Conservation (phyloP, 2,797 vertebrate species). For the Podargus strigoides region DNA sequence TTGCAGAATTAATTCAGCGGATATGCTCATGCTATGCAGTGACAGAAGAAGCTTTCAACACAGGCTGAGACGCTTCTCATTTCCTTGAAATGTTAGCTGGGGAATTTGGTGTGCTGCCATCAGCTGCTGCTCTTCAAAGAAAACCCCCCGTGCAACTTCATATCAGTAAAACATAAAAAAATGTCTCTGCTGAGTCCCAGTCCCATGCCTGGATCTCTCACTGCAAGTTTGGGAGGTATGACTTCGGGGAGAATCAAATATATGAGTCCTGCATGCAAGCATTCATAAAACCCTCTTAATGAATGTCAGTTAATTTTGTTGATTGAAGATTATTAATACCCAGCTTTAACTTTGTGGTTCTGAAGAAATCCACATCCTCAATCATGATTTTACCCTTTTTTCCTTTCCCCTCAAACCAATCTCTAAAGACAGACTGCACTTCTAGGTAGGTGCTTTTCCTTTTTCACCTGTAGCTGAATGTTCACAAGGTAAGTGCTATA, state of each 20-base stretch:
- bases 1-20: not conserved
- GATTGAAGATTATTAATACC: not conserved
- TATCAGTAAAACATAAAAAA: not conserved
- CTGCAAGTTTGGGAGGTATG: not conserved
- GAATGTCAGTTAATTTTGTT: not conserved
- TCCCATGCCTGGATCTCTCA: not conserved
- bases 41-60: not conserved
- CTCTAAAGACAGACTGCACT: accelerated
- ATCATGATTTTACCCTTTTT: accelerated
- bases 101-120: not conserved
- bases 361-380: not conserved
- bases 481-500: not conserved
- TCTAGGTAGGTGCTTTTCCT: not conserved
- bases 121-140: not conserved
- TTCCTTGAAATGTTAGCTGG: slow-evolving; percentile 36
- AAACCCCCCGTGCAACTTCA: not conserved
- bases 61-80: not conserved
- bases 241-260: not conserved
- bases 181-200: not conserved
- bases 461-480: not conserved
- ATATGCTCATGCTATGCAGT: not conserved
- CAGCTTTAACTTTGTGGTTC: not conserved
- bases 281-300: not conserved
- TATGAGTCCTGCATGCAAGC: accelerated
- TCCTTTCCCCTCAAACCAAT: not conserved